Evolutionary conservation across 2,797 vertebrate genomes (phyloP), one percentile per base, ranked within the genome.

Genomic region (Ctenosaura bakeri): DNA sequence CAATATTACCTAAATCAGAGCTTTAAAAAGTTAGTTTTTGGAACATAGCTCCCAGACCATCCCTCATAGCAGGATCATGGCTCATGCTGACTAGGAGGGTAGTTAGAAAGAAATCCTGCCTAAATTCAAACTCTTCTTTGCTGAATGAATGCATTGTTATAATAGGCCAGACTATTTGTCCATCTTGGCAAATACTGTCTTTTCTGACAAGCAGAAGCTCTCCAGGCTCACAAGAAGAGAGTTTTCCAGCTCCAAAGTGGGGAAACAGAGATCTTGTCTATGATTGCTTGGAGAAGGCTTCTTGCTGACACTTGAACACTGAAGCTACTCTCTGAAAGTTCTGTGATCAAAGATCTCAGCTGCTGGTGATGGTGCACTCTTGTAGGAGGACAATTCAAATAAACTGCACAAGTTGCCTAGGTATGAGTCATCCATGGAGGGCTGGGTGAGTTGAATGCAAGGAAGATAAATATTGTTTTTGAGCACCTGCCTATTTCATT

Each of bases 381-480:
- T 62, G 1, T 59, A 29, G 24, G 66, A 69, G 29, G 9, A 69
- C 66, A 69, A 69, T 69, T 69, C 29, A 69, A 69, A 69, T 29
- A 32, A 69, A 69, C 66, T 32, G 66, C 66, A 29, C 2, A 82
- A 35, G 16, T 13, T 62, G n/a, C 46, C 54, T 38, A 26, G n/a
- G 56, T 64, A 26, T 64, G 12, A 64, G 26, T 64, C 35, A 83
- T 20, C 14, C 59, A 69, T 24, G 24, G 35, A 59, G 42, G 62
- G 24, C 12, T 35, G 35, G 59, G 62, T 26, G 24, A 46, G 38
- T 26, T 83, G 81, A 64, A 64, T 83, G 81, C 24, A 64, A 64
- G 24, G 62, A 83, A 83, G 22, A 64, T 42, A 83, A 83, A 64
- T 83, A 64, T 62, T 83, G 14, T 29, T 83, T 83, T 83, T 56